Evolutionary conservation across 2,797 vertebrate species (phyloP).

Genomic region (Micromesistius poutassou): DNA sequence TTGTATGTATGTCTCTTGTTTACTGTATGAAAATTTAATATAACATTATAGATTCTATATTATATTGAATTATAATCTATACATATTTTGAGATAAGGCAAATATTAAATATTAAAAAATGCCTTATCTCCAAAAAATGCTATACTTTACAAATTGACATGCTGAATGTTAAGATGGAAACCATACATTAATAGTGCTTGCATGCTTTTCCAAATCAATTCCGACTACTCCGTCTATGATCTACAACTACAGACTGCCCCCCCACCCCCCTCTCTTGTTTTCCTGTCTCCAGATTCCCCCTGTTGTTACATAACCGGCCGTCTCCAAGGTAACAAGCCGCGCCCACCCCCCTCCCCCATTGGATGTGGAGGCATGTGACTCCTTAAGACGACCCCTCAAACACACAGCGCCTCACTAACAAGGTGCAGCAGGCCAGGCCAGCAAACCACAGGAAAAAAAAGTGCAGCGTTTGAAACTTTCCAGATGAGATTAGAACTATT

Average conservation of each 20-base stretch:
- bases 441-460: not conserved
- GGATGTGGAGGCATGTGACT: conserved; percentile 32
- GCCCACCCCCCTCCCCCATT: conserved; percentile 9
- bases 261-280: not conserved
- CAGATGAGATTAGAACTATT: not conserved
- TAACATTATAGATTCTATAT: no score
- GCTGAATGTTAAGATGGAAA: not conserved
- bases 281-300: conserved; percentile 38
- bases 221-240: not conserved
- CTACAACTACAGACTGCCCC: not conserved
- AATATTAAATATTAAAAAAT: not conserved
- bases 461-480: not conserved
- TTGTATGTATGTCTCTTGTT: not conserved
- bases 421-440: not conserved
- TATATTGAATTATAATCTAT: not conserved
- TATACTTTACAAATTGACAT: no score
- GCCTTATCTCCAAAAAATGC: no score
- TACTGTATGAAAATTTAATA: not conserved
- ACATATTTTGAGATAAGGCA: not conserved
- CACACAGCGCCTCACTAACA: not conserved
- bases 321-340: conserved; percentile 60
- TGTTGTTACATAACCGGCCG: conserved; percentile 62
- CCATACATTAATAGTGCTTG: not conserved
- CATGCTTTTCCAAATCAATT: not conserved
- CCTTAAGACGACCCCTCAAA: conserved; percentile 43